Evolutionary conservation across 2,888 invertebrate species (phyloP).

Genomic region (Seira ritae): DNA sequence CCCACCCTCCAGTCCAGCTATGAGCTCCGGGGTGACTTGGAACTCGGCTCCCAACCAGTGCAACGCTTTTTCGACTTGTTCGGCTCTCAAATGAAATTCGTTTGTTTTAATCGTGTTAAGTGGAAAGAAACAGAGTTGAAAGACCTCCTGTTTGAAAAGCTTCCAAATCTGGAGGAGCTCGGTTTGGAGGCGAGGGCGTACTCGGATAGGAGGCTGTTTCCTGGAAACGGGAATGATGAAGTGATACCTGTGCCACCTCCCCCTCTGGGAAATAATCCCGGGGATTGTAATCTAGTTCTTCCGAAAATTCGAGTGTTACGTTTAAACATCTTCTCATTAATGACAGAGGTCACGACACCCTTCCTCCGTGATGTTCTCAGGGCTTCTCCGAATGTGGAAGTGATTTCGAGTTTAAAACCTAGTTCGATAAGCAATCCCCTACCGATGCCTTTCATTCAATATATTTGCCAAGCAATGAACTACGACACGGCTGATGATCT

Average conservation of each 20-base stretch:
- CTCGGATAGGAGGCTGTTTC: constrained; percentile 62
- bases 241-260: neutral
- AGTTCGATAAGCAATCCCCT: constrained; percentile 60
- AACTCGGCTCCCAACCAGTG: constrained; percentile 57
- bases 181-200: constrained; percentile 66
- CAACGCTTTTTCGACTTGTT: constrained; percentile 59
- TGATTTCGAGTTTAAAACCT: constrained; percentile 60
- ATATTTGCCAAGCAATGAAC: constrained; percentile 66
- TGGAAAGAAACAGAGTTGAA: constrained; percentile 63
- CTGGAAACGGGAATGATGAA: constrained; percentile 28
- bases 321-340: constrained; percentile 66
- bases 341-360: constrained; percentile 63
- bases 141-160: constrained; percentile 60
- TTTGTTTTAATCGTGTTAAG: constrained; percentile 67
- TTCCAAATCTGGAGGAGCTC: constrained; percentile 65
- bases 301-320: constrained; percentile 66
- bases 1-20: constrained; percentile 47
- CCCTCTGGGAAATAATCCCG: neutral
- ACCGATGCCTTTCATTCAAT: constrained; percentile 69
- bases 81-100: constrained; percentile 57
- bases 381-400: constrained; percentile 65
- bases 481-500: constrained; percentile 68
- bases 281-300: constrained; percentile 32
- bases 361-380: constrained; percentile 65
- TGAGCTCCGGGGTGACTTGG: constrained; percentile 65